Base-by-base conservation (phyloP, 2,888 invertebrate genomes). In the Campopleginae sp. region DNA sequence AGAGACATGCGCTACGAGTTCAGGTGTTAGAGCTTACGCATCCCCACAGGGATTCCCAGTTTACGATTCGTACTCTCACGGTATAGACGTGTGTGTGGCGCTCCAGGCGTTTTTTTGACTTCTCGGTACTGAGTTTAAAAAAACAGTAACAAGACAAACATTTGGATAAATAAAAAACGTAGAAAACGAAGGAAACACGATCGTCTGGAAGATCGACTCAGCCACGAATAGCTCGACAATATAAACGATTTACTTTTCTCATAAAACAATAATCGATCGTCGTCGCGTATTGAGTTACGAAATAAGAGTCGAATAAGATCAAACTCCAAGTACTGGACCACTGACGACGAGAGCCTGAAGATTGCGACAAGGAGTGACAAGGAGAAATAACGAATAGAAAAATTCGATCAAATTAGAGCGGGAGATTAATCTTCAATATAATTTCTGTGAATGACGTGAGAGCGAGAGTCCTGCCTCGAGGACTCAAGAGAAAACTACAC, bases 1-100 rank as follows among this genome's bases (percentile, higher is more conserved):
- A 70, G 86, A 19, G 68, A 86, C 88, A 88, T 89, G 89, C 89
- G 89, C 89, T 78, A 66, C 74, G 81, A 77, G 68, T 82, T 88
- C 88, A 89, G 89, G 89, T 88, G 88, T 87, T 83, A 83, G 66
- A 83, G 66, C 81, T 77, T 74, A 46, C 82, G 79, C 82, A 84
- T 82, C 83, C 65, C 81, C 84, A 84, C 63, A 83, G 82, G 81
- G 82, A 80, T 80, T 88, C 78, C 48, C 88, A 89, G 88, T 89
- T 74, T 86, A 86, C 87, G 85, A 77, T 82, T 79, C 82, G 87
- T 86, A 80, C 86, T 87, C 86, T 51, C 70, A 71, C 81, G 65
- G 77, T 74, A 78, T 80, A 74, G 82, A 77, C 77, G 46, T 19
- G 58, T 78, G 66, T 42, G 66, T 77, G 42, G 17, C 42, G 71